Conservation (phyloP, 2,888 invertebrate genomes). For the Sepioteuthis lessoniana region DNA sequence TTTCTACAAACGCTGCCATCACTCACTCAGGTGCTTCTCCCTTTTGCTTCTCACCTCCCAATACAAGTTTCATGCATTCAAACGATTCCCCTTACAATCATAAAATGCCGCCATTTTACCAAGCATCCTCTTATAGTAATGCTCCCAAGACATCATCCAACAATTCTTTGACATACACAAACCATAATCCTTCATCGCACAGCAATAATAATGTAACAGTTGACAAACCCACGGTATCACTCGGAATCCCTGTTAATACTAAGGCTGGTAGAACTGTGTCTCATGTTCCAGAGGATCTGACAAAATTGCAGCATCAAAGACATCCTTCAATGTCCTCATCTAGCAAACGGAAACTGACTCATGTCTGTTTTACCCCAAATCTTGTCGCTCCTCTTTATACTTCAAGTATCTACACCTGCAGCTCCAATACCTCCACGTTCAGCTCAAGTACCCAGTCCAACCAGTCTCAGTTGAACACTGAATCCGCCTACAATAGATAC, state of each 20-base stretch:
- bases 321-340: not conserved
- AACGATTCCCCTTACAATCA: not conserved
- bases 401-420: slow-evolving; percentile 26
- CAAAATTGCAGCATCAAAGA: not conserved
- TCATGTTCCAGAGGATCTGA: not conserved
- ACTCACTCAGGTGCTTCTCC: not conserved
- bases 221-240: not conserved
- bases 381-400: not conserved
- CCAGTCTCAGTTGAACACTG: not conserved
- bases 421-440: not conserved
- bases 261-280: not conserved
- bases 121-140: not conserved
- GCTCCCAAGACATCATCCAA: not conserved
- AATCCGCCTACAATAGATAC: no score
- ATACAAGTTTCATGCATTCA: not conserved
- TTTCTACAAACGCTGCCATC: not conserved
- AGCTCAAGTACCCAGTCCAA: slow-evolving; percentile 25
- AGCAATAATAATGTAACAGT: not conserved
- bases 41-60: not conserved
- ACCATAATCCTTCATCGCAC: not conserved
- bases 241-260: not conserved
- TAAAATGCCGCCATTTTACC: not conserved
- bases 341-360: not conserved
- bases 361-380: not conserved
- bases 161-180: not conserved